These are phyloP conservation scores for Microchirus variegatus DNA, from an alignment of 2,797 vertebrate genomes.

Conservation along the genomic window DNA sequence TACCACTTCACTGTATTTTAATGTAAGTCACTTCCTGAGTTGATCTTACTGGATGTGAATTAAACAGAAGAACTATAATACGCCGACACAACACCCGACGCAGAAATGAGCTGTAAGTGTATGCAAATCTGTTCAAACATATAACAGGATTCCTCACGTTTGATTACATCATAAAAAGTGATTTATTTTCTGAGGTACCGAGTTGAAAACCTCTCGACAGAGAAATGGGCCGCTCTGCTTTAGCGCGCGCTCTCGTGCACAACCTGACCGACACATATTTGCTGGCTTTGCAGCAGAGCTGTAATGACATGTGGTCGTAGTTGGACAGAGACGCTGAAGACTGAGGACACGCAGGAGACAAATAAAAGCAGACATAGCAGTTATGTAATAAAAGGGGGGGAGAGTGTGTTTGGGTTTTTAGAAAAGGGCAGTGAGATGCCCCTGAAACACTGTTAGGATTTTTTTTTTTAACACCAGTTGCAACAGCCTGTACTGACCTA, in stretches of 20 bases:
- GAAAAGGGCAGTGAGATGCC: conserved; percentile 47
- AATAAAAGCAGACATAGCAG: conserved; percentile 35
- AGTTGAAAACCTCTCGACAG: conserved; percentile 35
- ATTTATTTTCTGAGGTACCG: conserved; percentile 34
- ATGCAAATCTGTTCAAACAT: conserved; percentile 14
- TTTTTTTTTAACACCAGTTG: conserved; percentile 30
- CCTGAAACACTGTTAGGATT: conserved; percentile 44
- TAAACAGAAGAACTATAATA: background rate
- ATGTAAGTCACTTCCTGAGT: conserved; percentile 70
- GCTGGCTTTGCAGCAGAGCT: conserved; percentile 25
- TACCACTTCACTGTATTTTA: conserved; percentile 13
- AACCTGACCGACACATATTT: conserved; percentile 5
- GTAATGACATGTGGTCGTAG: conserved; percentile 21
- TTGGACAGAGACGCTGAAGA: conserved; percentile 28
- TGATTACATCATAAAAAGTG: background rate
- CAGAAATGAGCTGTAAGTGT: background rate
- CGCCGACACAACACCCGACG: conserved; percentile 1
- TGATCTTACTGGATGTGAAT: conserved; percentile 58
- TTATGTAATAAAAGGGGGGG: conserved; percentile 1
- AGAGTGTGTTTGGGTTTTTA: conserved; percentile 20
- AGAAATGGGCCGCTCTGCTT: conserved; percentile 16
- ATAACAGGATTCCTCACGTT: conserved; percentile 13
- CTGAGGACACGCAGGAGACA: conserved; percentile 26
- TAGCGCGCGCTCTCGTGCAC: conserved; percentile 1
- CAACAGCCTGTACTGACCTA: conserved; percentile 31